These are phyloP conservation scores for Echinometra lucunter DNA, from an alignment of 53 echinoderm and acorn worm genomes.

Conservation along the genomic window DNA sequence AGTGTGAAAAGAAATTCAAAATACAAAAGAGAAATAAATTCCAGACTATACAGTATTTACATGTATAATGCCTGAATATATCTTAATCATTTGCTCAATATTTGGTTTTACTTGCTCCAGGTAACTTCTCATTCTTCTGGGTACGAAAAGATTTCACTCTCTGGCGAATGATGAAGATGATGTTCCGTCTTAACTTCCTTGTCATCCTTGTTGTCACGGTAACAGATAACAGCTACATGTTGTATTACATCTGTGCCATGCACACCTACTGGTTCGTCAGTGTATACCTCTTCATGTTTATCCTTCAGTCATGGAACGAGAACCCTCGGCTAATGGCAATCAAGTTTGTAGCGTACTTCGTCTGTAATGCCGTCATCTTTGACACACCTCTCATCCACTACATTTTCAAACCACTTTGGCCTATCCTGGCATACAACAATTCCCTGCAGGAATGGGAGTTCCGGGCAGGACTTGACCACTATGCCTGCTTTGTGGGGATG, in stretches of 20 bases:
- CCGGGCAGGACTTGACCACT: constrained; percentile 85
- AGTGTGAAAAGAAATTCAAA: neutral
- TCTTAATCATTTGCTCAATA: no score
- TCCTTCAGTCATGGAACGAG: constrained; percentile 83
- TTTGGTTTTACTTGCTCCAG: constrained; percentile 64
- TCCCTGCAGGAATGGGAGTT: constrained; percentile 89
- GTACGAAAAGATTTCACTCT: constrained; percentile 82
- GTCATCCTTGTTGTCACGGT: constrained; percentile 74
- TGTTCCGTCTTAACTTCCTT: constrained; percentile 88
- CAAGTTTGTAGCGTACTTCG: constrained; percentile 85
- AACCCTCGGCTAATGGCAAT: constrained; percentile 71
- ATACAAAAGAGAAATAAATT: neutral
- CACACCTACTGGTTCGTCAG: constrained; percentile 93
- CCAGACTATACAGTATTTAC: no score
- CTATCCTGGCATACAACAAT: constrained; percentile 72
- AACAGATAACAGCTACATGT: constrained; percentile 88
- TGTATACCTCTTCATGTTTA: constrained; percentile 85
- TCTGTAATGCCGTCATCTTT: constrained; percentile 77
- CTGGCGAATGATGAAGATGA: constrained; percentile 90
- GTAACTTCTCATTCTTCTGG: constrained; percentile 97
- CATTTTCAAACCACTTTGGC: constrained; percentile 81
- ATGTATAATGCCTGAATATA: no score
- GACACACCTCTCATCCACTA: constrained; percentile 73
- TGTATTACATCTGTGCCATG: constrained; percentile 96
- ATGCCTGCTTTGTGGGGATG: constrained; percentile 86